A percentile compares a stretch with the other conserved stretches of the same genome.
phyloP scores from a whole-genome alignment of 2,888 invertebrate species.

The Drosophila kanekoi region DNA sequence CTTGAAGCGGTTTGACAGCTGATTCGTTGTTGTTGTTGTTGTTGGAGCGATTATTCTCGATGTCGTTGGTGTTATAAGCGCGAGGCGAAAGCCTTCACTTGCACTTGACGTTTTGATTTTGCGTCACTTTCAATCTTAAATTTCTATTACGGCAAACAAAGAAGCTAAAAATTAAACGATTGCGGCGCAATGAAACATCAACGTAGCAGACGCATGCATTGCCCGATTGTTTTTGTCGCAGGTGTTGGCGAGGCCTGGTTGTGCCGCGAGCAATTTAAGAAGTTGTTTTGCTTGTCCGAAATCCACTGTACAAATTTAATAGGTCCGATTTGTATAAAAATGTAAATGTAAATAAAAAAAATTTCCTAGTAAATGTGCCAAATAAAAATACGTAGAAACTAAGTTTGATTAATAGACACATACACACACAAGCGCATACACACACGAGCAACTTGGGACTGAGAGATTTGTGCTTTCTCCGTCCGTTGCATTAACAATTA shows the following conservation, averaged over 20 bases:
- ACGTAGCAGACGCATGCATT: constrained; percentile 34
- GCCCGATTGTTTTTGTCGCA: constrained; percentile 30
- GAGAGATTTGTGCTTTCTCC: constrained; percentile 50
- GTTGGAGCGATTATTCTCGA: constrained; percentile 45
- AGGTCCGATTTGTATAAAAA: constrained; percentile 1
- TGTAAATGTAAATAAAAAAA: constrained; percentile 12
- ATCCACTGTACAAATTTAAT: constrained; percentile 12
- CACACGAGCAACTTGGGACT: constrained; percentile 29
- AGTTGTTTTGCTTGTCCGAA: background rate
- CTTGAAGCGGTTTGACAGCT: constrained; percentile 70
- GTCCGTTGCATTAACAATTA: constrained; percentile 29
- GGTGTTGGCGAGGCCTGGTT: constrained; percentile 6
- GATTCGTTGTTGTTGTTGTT: constrained; percentile 42
- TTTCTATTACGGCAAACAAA: constrained; percentile 50
- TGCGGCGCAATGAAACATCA: constrained; percentile 40
- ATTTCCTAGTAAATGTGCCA: constrained; percentile 35
- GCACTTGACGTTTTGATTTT: constrained; percentile 38
- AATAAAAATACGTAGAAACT: constrained; percentile 43
- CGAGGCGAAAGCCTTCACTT: constrained; percentile 55
- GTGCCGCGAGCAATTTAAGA: constrained; percentile 7
- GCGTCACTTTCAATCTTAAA: constrained; percentile 42
- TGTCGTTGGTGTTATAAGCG: constrained; percentile 21
- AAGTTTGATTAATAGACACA: constrained; percentile 64
- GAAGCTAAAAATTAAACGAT: constrained; percentile 44
- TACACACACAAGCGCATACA: constrained; percentile 41